Percentiles rank a stretch among this genome's conserved stretches.
Evolutionary conservation across 2,888 invertebrate species (phyloP).

Genomic region (Schizotus pectinicornis): DNA sequence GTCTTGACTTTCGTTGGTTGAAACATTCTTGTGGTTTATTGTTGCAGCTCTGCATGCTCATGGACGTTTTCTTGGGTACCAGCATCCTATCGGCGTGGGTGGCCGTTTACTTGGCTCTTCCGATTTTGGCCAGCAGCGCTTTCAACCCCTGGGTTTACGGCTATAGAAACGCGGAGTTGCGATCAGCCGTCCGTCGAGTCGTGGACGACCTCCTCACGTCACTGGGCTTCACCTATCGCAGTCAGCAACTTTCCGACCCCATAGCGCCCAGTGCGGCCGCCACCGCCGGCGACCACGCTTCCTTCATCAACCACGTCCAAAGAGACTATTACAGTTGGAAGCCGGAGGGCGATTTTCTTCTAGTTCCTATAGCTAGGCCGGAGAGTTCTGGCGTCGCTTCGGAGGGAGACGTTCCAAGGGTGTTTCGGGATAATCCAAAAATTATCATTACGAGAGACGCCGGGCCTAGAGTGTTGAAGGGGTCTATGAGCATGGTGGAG

Average conservation of each 20-base stretch:
- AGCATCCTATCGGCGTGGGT: constrained; percentile 62
- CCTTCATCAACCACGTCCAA: constrained; percentile 55
- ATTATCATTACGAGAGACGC: constrained; percentile 43
- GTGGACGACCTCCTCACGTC: constrained; percentile 61
- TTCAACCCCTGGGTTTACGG: constrained; percentile 72
- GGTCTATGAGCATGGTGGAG: constrained; percentile 54
- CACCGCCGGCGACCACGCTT: constrained; percentile 55
- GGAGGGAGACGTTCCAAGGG: constrained; percentile 36
- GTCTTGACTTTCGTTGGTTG: neutral
- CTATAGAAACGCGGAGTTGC: constrained; percentile 67
- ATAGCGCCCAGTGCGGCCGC: constrained; percentile 54
- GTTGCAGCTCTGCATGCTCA: constrained; percentile 62
- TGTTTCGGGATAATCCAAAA: constrained; percentile 43
- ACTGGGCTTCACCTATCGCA: constrained; percentile 56
- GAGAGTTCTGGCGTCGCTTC: constrained; percentile 54
- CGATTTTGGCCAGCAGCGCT: constrained; percentile 65
- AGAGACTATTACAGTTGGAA: constrained; percentile 44
- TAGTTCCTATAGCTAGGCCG: constrained; percentile 55
- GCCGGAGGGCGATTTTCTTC: constrained; percentile 50
- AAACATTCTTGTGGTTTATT: constrained; percentile 14
- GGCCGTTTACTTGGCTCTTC: constrained; percentile 64
- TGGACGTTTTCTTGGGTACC: constrained; percentile 62
- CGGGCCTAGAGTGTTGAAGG: constrained; percentile 38
- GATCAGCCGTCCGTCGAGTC: constrained; percentile 64
- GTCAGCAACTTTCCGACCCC: constrained; percentile 50